These are phyloP conservation scores for Tragopan temminckii DNA, from an alignment of 2,797 vertebrate species.

Conservation along the genomic window DNA sequence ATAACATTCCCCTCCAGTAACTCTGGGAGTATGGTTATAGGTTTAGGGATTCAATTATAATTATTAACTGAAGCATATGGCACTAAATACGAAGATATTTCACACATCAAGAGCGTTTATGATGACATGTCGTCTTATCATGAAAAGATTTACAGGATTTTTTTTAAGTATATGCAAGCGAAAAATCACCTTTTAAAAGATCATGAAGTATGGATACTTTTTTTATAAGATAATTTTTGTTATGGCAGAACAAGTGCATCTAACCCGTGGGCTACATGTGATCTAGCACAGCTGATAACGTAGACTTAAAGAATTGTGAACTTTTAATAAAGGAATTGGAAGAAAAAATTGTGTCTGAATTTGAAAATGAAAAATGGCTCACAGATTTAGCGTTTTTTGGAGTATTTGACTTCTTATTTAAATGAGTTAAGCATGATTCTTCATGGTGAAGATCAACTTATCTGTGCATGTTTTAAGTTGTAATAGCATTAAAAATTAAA, in stretches of 20 bases:
- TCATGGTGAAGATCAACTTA: neutral
- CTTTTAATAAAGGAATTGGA: neutral
- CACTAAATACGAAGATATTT: neutral
- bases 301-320: neutral
- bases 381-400: neutral
- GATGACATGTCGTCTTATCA: neutral
- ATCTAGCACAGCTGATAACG: neutral
- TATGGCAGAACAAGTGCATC: neutral
- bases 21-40: neutral
- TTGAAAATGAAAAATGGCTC: neutral
- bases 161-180: neutral
- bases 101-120: neutral
- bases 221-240: neutral
- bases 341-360: neutral
- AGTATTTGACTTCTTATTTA: neutral
- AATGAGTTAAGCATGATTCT: neutral
- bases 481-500: too few species aligned
- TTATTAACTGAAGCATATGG: neutral
- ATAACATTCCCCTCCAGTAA: neutral
- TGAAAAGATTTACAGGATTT: rapidly evolving
- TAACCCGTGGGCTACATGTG: neutral
- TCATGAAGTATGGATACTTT: neutral
- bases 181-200: neutral
- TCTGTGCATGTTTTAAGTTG: neutral
- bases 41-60: neutral